Conservation (phyloP, 2,797 vertebrate genomes). For the Pipistrellus pygmaeus region DNA sequence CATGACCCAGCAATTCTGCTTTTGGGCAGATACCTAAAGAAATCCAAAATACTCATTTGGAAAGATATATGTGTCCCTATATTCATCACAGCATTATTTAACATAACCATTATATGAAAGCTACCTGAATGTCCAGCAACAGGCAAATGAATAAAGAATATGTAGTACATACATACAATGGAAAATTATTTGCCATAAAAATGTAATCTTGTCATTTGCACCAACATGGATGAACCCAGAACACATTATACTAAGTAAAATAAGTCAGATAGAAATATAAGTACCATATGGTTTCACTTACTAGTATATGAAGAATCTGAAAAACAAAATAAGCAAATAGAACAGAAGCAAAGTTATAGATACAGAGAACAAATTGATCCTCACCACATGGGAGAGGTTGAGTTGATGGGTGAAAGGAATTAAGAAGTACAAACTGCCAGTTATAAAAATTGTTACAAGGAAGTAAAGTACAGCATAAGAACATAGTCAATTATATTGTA, state of each 20-base stretch:
- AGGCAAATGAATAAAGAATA: not conserved
- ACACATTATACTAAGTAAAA: not conserved
- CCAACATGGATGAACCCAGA: not conserved
- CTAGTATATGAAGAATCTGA: not conserved
- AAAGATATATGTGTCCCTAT: not conserved
- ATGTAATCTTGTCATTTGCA: too few relatives aligned
- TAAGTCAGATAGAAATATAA: not conserved
- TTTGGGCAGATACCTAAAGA: not conserved
- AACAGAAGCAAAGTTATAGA: not conserved
- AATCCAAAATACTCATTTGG: not conserved
- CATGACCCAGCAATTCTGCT: not conserved
- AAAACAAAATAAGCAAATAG: not conserved
- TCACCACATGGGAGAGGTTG: not conserved
- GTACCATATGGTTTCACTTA: not conserved
- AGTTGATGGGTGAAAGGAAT: not conserved
- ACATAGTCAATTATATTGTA: not conserved
- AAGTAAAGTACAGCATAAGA: not conserved
- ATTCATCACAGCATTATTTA: not conserved
- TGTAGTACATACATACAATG: not conserved
- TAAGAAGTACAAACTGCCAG: not conserved
- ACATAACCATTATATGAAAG: not conserved
- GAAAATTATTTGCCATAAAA: not conserved
- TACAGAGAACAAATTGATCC: not conserved
- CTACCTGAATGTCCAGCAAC: not conserved
- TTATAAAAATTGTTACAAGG: not conserved